phyloP scores from a whole-genome alignment of 2,797 vertebrate genomes.

The Mus spretus region DNA sequence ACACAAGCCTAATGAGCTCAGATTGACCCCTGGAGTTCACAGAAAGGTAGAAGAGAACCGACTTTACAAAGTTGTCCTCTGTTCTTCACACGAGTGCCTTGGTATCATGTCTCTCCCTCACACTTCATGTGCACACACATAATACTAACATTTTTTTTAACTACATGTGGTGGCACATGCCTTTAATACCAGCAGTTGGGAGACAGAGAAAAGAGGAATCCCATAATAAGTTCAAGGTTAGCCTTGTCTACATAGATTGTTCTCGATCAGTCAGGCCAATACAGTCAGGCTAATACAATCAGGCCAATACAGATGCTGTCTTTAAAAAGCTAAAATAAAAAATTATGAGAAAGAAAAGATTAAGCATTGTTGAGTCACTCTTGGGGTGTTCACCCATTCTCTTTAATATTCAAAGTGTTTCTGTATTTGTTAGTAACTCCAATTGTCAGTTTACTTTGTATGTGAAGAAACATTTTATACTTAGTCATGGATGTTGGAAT shows the following conservation, averaged over 20 bases:
- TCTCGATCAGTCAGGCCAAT: neutral
- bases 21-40: neutral
- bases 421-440: neutral
- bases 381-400: neutral
- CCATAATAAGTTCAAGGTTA: neutral
- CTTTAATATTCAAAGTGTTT: neutral
- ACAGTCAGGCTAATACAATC: neutral
- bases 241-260: neutral
- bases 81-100: neutral
- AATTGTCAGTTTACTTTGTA: neutral
- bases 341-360: neutral
- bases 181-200: neutral
- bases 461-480: conserved; percentile 27
- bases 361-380: too few relatives aligned
- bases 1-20: neutral
- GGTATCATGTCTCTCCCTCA: neutral
- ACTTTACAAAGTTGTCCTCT: neutral
- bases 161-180: neutral
- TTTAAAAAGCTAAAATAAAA: neutral
- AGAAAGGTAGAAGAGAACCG: neutral
- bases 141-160: too few relatives aligned
- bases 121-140: neutral
- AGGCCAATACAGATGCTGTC: neutral
- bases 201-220: neutral
- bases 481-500: neutral